Evolutionary conservation across 1,140 invertebrate genomes (phyloP), one percentile per base, ranked within the genome.

Genomic region (Leptinotarsa texana): DNA sequence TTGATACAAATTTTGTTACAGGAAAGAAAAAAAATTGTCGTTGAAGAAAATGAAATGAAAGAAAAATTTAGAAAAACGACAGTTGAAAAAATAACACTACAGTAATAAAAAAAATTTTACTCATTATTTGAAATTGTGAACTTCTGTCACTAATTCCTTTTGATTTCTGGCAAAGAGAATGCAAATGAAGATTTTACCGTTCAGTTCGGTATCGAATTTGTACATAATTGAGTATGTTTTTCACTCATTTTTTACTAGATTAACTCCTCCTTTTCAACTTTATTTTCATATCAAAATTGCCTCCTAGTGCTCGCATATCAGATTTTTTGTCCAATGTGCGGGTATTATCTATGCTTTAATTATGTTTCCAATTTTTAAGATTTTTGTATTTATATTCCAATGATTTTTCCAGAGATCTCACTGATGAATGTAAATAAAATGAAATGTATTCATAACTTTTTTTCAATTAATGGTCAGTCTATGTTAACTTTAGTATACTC

Each of bases 361-460:
- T 72, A 63, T 68, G 49, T 67, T 72, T 42, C 57, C 57, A 24
- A 63, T 65, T 75, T 73, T 76, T 76, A 76, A 76, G 71, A 73
- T 75, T 75, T 74, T 69, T 82, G 80, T 82, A 82, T 80, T 82
- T 82, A 77, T 79, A 80, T 80, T 82, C 78, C 80, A 80, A 79
- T 80, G 74, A 76, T 76, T 82, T 82, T 82, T 82, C 81, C 81
- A 82, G 79, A 76, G 82, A 82, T 82, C 82, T 82, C 82, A 82
- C 71, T 78, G 75, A 79, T 78, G 80, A 77, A 81, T 81, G 80
- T 82, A 82, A 78, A 82, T 82, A 82, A 11, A 75, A 77, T 57
- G 51, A 57, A 75, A 76, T 75, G 70, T 72, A 69, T 76, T 78
- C 75, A 63, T 66, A 76, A 72, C 67, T 72, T 79, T 80, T 80